These are phyloP conservation scores for Psittacara wagleri DNA, from an alignment of 2,113 vertebrate species.

Conservation along the genomic window DNA sequence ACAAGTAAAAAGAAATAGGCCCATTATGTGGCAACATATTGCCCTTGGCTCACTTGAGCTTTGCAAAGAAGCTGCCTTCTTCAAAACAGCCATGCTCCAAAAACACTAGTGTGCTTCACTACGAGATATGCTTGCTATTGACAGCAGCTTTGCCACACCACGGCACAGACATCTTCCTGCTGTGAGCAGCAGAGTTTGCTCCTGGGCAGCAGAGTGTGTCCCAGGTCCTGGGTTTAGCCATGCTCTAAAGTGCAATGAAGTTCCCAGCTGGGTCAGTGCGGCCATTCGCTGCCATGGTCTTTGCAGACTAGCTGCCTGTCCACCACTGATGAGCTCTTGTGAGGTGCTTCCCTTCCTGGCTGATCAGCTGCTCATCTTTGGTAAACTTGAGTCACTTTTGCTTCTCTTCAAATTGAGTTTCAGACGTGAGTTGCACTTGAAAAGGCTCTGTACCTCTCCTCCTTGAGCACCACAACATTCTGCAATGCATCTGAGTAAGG, in stretches of 20 bases:
- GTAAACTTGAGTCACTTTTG: neutral
- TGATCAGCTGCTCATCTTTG: neutral
- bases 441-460: neutral
- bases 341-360: neutral
- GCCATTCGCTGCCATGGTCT: fast-evolving
- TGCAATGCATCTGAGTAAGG: neutral
- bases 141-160: fast-evolving
- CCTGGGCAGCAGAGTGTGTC: neutral
- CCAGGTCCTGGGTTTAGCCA: neutral
- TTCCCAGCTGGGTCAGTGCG: neutral
- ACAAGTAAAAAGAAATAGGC: neutral
- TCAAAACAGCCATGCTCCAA: neutral
- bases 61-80: neutral
- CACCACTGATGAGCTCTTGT: fast-evolving
- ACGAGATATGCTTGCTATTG: neutral
- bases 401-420: neutral
- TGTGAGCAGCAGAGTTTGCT: neutral
- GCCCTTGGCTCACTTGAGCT: neutral
- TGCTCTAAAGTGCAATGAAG: fast-evolving
- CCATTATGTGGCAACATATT: neutral
- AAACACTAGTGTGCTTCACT: neutral
- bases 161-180: neutral
- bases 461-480: neutral
- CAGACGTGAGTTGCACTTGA: neutral
- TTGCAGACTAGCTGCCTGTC: fast-evolving